phyloP scores from a whole-genome alignment of 2,113 vertebrate species.

The Trogon surrucura region DNA sequence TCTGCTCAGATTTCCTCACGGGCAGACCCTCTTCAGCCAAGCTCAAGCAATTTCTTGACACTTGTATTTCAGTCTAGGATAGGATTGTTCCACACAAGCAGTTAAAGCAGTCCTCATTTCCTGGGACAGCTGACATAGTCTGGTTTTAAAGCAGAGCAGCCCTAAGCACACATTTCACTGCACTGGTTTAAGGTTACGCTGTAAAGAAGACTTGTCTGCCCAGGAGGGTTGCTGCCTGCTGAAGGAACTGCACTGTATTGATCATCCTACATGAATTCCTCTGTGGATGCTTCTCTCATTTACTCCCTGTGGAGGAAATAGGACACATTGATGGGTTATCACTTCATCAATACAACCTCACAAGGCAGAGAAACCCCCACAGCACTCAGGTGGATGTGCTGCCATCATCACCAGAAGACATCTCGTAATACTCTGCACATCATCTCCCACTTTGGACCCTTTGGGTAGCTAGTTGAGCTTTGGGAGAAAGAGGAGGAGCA shows the following conservation, averaged over 20 bases:
- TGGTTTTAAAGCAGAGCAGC: not conserved
- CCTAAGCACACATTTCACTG: not conserved
- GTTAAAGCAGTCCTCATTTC: not conserved
- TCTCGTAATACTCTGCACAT: not conserved
- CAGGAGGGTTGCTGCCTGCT: not conserved
- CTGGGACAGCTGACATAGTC: not conserved
- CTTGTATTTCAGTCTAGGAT: not conserved
- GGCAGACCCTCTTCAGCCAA: not conserved
- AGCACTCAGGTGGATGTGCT: not conserved
- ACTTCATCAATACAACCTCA: not conserved
- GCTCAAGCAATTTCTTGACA: not conserved
- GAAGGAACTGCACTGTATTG: not conserved
- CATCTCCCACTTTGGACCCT: not conserved
- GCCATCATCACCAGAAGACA: not conserved
- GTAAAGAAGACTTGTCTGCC: not conserved
- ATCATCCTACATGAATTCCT: not conserved
- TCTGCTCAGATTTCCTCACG: accelerated
- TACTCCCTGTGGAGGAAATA: not conserved
- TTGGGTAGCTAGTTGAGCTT: not conserved
- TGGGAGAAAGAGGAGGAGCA: not conserved
- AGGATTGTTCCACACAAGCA: not conserved
- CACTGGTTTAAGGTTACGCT: not conserved
- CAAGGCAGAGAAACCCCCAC: not conserved
- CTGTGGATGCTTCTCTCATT: not conserved
- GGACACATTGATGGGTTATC: not conserved